Evolutionary conservation across 2,113 vertebrate genomes (phyloP), one percentile per base, ranked within the genome.

Genomic region (Hippocampus abdominalis): DNA sequence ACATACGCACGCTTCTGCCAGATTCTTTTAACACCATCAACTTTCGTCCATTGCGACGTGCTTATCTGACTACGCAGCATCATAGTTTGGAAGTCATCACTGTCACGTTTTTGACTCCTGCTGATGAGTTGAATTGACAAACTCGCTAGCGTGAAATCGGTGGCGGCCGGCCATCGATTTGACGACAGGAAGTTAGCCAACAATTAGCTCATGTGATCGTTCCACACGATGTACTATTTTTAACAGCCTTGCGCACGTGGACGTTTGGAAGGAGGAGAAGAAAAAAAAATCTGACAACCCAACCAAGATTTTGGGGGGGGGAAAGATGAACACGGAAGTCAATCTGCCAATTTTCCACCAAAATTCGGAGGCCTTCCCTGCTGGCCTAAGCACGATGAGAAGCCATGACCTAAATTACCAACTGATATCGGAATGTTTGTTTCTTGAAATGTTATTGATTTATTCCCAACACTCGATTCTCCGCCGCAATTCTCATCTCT

Each of bases 11-110:
- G 51, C 21, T 51, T 18, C 60, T 77, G 44, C 64, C 77, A 73
- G 62, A 73, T 51, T 42, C 71, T 76, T 76, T 70, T n/a, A 70
- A 59, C 53, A 68, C 64, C 75, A 77, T 77, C 71, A 70, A 32
- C 76, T 66, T 27, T 36, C 21, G 64, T 81, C 66, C 69, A 48
- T 78, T 67, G 57, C 40, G 63, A 63, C 51, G 64, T 66, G 65
- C 54, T 64, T 61, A 66, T 73, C 69, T 73, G 67, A 73, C 48
- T 23, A 8, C 21, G 57, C 49, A 70, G 53, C 72, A 49, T n/a
- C 9, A 11, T 39, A 18, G 18, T 72, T 76, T 29, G 56, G 56
- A 27, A 15, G 27, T 36, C 21, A n/a, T 49, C 25, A 15, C 51
- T 70, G 62, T 46, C 54, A 25, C 42, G n/a, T 10, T 64, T 64